Evolutionary conservation across 2,113 vertebrate species (phyloP), one percentile per base, ranked within the genome.

Genomic region (Fukomys damarensis): DNA sequence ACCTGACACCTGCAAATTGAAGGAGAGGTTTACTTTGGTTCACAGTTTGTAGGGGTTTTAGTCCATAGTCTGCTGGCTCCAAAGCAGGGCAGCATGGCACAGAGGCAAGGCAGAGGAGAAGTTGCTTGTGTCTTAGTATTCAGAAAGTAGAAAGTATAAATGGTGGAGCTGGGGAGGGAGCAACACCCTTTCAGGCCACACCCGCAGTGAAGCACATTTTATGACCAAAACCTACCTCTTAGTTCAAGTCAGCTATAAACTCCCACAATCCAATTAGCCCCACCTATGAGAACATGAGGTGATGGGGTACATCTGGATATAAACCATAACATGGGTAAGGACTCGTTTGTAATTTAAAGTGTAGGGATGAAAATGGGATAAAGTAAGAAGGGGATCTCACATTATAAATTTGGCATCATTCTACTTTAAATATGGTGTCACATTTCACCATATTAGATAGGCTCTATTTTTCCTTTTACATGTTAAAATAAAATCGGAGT

Each of bases 371-470:
- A 14, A 20, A 0, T 49, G 2, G 16, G 13, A 19, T 38, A 7
- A 84, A 49, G 82, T 28, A n/a, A 66, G 49, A 41, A 49, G 1
- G 10, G n/a, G 63, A 49, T 2, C 32, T 46, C 3, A 32, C 19
- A 0, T 17, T 79, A 30, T 35, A 32, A 41, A 46, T 2, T 3
- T 11, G 10, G 13, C 20, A 38, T 30, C 24, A 7, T 19, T 32
- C 3, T 11, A 14, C 77, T 28, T 85, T 54, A 38, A 12, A 0
- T 32, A 16, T 2, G 2, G 6, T n/a, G 6, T 30, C 26, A 1
- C 16, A 16, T 56, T 32, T 38, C 49, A 46, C n/a, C 11, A 16
- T 8, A 0, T 7, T 35, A 28, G 17, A 19, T 24, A 9, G 35
- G 9, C 8, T 52, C 38, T 22, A 0, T 77, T 68, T 82, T 38